phyloP scores from a whole-genome alignment of 2,888 invertebrate species.

The Tinea pellionella region DNA sequence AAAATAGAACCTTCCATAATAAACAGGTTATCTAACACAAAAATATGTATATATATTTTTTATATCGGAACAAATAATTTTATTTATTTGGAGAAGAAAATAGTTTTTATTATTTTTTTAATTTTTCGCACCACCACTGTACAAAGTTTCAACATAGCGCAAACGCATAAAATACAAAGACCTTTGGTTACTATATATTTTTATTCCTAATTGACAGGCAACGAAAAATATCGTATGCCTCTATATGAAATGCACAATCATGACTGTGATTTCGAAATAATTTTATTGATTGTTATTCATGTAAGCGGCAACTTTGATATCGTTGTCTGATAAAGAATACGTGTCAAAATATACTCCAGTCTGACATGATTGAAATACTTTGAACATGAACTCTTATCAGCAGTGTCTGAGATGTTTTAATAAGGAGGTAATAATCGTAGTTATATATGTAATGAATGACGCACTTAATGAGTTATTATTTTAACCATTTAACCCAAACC shows the following conservation, averaged over 20 bases:
- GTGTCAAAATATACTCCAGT: neutral
- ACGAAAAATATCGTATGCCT: no score
- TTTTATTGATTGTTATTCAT: neutral
- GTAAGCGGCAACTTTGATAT: neutral
- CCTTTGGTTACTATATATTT: neutral
- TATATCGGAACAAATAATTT: no score
- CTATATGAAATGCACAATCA: neutral
- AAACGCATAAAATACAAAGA: no score
- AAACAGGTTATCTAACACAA: no score
- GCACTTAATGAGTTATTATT: conserved; percentile 9
- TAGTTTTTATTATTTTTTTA: no score
- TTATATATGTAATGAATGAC: neutral
- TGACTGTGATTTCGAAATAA: neutral
- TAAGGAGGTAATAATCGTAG: neutral
- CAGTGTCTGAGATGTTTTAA: neutral
- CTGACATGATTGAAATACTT: neutral
- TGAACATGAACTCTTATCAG: neutral
- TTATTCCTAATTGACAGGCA: no score
- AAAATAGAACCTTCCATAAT: no score
- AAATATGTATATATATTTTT: no score
- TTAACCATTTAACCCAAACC: conserved; percentile 8
- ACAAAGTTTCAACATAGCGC: no score
- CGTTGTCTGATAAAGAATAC: neutral
- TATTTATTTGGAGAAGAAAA: no score
- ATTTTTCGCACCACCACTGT: no score